Evolutionary conservation across 2,888 invertebrate genomes (phyloP).

Genomic region (Drosophila robusta): DNA sequence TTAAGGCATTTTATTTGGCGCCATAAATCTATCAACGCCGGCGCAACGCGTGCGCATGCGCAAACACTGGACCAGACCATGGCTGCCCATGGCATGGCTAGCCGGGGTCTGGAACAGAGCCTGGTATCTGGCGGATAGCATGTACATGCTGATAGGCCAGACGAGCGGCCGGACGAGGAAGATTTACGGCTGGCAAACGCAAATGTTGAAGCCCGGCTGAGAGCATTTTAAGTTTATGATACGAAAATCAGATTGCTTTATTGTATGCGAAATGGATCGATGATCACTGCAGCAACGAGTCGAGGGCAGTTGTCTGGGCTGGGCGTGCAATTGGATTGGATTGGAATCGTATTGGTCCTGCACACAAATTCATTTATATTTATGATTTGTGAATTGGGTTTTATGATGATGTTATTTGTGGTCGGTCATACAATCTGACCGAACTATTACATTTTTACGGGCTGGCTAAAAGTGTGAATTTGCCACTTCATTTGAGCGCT

Average conservation of each 20-base stretch:
- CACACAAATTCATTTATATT: slow-evolving; percentile 81
- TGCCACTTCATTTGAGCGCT: slow-evolving; percentile 81
- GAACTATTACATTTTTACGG: slow-evolving; percentile 79
- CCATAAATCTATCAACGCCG: slow-evolving; percentile 83
- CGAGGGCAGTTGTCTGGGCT: slow-evolving; percentile 22
- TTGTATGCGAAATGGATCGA: slow-evolving; percentile 77
- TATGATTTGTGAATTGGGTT: slow-evolving; percentile 84
- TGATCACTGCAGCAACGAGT: slow-evolving; percentile 38
- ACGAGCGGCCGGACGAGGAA: slow-evolving; percentile 40
- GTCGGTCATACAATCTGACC: slow-evolving; percentile 34
- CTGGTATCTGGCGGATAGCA: slow-evolving; percentile 50
- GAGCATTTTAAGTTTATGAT: slow-evolving; percentile 77
- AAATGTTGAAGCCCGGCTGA: slow-evolving; percentile 53
- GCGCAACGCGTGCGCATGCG: slow-evolving; percentile 75
- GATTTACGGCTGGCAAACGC: slow-evolving; percentile 75
- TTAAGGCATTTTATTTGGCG: slow-evolving; percentile 83
- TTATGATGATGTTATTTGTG: slow-evolving; percentile 80
- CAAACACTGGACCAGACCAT: slow-evolving; percentile 52
- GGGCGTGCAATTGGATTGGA: slow-evolving; percentile 46
- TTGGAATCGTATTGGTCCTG: slow-evolving; percentile 31
- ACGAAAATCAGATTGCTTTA: slow-evolving; percentile 79
- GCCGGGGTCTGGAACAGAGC: slow-evolving; percentile 7
- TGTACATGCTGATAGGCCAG: slow-evolving; percentile 68
- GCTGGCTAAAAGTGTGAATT: slow-evolving; percentile 78
- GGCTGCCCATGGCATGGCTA: background rate